Conservation (phyloP, 2,888 invertebrate species). For the Tortrix viridana region DNA sequence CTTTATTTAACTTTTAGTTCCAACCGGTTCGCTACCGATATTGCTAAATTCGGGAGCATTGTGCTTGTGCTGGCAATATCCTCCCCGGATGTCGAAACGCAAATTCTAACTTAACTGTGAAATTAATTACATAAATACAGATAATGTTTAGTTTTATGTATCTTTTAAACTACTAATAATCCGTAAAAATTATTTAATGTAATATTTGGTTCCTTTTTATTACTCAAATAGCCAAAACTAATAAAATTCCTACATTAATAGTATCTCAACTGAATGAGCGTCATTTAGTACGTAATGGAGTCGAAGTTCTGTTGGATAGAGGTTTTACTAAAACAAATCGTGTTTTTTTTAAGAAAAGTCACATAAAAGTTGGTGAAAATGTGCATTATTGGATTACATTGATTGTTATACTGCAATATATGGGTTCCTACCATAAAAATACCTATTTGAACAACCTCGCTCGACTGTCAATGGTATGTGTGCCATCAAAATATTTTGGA, state of each 20-base stretch:
- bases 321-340: slow-evolving; percentile 63
- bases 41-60: slow-evolving; percentile 81
- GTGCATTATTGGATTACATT: slow-evolving; percentile 69
- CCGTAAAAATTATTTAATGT: background rate
- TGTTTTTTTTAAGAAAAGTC: slow-evolving; percentile 62
- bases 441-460: slow-evolving; percentile 71
- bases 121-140: too few relatives aligned
- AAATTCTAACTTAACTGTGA: slow-evolving; percentile 37
- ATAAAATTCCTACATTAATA: slow-evolving; percentile 63
- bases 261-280: slow-evolving; percentile 81
- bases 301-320: slow-evolving; percentile 73
- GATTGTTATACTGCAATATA: slow-evolving; percentile 61
- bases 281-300: slow-evolving; percentile 88
- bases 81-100: slow-evolving; percentile 59
- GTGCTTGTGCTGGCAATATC: slow-evolving; percentile 79
- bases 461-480: slow-evolving; percentile 76
- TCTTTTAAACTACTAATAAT: background rate
- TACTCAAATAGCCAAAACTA: slow-evolving; percentile 35
- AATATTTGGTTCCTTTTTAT: background rate
- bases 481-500: slow-evolving; percentile 86
- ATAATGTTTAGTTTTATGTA: too few relatives aligned
- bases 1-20: too few relatives aligned
- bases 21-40: slow-evolving; percentile 40
- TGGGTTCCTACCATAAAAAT: slow-evolving; percentile 62
- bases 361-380: slow-evolving; percentile 62